Conservation (phyloP, 2,113 vertebrate genomes). For the Mustelus asterias region DNA sequence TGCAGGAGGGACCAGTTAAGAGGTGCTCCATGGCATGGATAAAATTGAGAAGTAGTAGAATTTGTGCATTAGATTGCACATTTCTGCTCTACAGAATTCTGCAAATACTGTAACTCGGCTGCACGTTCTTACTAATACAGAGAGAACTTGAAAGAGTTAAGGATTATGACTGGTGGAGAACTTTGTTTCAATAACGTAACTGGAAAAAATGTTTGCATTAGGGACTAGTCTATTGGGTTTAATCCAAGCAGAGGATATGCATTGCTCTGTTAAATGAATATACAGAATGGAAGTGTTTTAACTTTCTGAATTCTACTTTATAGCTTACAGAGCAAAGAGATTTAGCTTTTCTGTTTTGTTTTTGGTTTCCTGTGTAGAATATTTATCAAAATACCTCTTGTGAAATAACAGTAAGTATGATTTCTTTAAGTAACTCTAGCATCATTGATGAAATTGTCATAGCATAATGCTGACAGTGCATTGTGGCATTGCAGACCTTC, state of each 20-base stretch:
- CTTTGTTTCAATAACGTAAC: not conserved
- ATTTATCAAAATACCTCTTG: slow-evolving; percentile 59
- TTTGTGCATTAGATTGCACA: not conserved
- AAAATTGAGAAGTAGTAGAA: not conserved
- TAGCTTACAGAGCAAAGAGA: not conserved
- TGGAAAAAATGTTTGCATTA: slow-evolving; percentile 14
- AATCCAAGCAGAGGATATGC: not conserved
- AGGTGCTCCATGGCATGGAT: not conserved
- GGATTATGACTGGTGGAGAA: not conserved
- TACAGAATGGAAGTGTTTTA: not conserved
- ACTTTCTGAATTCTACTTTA: slow-evolving; percentile 27
- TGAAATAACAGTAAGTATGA: slow-evolving; percentile 68
- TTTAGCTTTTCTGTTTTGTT: slow-evolving; percentile 19
- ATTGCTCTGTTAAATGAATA: not conserved
- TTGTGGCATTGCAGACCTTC: not conserved
- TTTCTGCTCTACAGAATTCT: not conserved
- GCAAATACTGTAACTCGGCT: not conserved
- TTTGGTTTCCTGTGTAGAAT: slow-evolving; percentile 29
- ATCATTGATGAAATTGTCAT: slow-evolving; percentile 24
- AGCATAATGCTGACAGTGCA: slow-evolving; percentile 25
- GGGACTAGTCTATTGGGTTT: not conserved
- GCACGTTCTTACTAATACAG: not conserved
- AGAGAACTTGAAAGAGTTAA: not conserved
- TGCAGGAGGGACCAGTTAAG: not conserved
- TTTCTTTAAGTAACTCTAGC: slow-evolving; percentile 24